Evolutionary conservation across 2,113 vertebrate genomes (phyloP), one percentile per base, ranked within the genome.

Genomic region (Psittacara wagleri): DNA sequence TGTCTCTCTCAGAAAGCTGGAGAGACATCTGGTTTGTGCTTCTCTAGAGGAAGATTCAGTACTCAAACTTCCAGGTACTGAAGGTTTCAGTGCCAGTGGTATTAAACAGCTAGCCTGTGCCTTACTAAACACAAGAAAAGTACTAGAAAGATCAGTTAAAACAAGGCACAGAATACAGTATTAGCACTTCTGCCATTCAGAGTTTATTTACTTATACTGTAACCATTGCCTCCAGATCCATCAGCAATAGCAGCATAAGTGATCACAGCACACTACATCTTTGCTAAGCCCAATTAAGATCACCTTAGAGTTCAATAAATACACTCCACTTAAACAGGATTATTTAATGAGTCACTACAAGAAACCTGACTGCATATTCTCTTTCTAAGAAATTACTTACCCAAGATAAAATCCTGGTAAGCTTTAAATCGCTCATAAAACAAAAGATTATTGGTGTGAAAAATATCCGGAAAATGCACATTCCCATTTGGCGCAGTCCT

Each of bases 321-420:
- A 18, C 5, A 35, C 13, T 70, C 28, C 10, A 44, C 5, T 80
- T 67, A 73, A 92, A 76, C 15, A 3, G 16, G 28, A 59, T 25
- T 22, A 44, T 31, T 66, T 62, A 28, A 76, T 61, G 14, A 79
- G 46, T 35, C 5, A 70, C 22, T 66, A 28, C 8, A 69, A 55
- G 55, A 62, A 86, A 52, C 22, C 8, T 29, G 13, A 74, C 16
- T 11, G 7, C 3, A 3, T 11, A 6, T 52, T 66, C 19, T 13
- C 67, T 63, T 64, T 49, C 44, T 33, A 69, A 70, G 83, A 62
- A 66, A 29, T 55, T 17, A 94, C 97, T 98, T 95, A 99, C 99
- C 99, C 15, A 99, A 98, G 91, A 99, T 98, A 87, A 99, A 99
- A 97, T 99, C 99, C 94, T 99, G 99, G 88, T 99, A 99, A 5